Base-by-base conservation (phyloP, 2,113 vertebrate species). In the Vombatus ursinus region DNA sequence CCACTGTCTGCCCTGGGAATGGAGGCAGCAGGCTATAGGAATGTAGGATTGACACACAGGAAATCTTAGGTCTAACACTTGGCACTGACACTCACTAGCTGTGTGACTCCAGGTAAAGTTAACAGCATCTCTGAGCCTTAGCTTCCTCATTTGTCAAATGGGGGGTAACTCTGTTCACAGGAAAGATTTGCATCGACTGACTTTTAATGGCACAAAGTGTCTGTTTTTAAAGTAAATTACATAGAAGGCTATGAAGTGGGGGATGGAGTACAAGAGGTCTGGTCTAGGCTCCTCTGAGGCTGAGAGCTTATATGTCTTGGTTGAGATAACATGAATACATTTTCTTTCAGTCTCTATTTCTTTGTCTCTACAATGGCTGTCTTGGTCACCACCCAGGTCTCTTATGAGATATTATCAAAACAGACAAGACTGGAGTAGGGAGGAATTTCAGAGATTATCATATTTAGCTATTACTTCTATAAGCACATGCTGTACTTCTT, bases 11-110 rank as follows among this genome's bases (percentile, higher is more conserved):
- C 92, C 0, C 8, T 51, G 0, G 44, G 91, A 28, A 53, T 24
- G 3, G 61, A 7, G 1, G 23, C 44, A 26, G 92, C 37, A 16
- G 8, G 61, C 44, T 28, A 24, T 9, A 5, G n/a, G 89, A 31
- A 19, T 0, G 10, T 23, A 3, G 3, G 0, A 14, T 0, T 16
- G 19, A 1, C 8, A 24, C 37, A 53, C 11, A 25, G 48, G 68
- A 31, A 9, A 19, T 19, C 3, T 8, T 47, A 50, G n/a, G 44
- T 49, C 19, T 12, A 1, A 6, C 12, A 0, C 24, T 7, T 0
- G 0, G 47, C 47, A 31, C 50, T 0, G 28, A 0, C 44, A 24
- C 6, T 25, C 16, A 19, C 5, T 6, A 23, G 52, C 0, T 11
- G 0, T 14, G 44, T 89, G 57, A 26, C 23, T 23, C 53, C 31